A percentile compares a stretch with the other conserved stretches of the same genome.
Conservation (phyloP, 2,113 vertebrate genomes). For the Actenoides lindsayi region DNA sequence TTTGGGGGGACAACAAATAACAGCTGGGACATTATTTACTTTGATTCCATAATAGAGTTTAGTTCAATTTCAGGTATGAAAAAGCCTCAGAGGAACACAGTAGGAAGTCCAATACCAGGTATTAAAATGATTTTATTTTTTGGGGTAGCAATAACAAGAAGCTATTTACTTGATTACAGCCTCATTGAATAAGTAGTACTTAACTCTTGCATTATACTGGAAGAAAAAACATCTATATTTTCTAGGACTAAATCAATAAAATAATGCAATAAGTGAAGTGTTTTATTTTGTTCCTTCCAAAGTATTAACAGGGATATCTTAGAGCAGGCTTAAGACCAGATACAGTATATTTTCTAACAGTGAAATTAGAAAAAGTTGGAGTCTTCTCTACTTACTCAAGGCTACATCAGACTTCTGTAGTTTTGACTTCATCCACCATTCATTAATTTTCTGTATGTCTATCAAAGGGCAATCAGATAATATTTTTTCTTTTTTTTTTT, state of each 20-base stretch:
- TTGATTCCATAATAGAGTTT: slow-evolving; percentile 46
- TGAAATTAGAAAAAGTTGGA: neutral
- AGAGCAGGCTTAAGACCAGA: neutral
- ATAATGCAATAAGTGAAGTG: neutral
- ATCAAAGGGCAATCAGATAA: neutral
- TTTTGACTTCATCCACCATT: neutral
- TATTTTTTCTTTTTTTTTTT: neutral
- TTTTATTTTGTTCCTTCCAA: neutral
- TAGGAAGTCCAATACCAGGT: neutral
- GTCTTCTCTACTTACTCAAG: neutral
- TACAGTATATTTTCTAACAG: neutral
- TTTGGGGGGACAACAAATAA: slow-evolving; percentile 21
- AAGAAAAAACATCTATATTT: neutral
- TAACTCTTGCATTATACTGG: neutral
- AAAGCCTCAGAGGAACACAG: slow-evolving; percentile 40
- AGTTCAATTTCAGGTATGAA: slow-evolving; percentile 32
- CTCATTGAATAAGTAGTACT: neutral
- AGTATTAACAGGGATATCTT: neutral
- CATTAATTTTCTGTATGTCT: neutral
- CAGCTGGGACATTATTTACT: slow-evolving; percentile 46
- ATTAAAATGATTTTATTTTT: slow-evolving; percentile 28
- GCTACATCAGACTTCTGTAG: neutral
- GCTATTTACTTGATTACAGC: slow-evolving; percentile 21
- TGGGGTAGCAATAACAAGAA: neutral
- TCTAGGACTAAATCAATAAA: neutral